These are phyloP conservation scores for Alcis repandata DNA, from an alignment of 2,888 invertebrate species.

Conservation along the genomic window DNA sequence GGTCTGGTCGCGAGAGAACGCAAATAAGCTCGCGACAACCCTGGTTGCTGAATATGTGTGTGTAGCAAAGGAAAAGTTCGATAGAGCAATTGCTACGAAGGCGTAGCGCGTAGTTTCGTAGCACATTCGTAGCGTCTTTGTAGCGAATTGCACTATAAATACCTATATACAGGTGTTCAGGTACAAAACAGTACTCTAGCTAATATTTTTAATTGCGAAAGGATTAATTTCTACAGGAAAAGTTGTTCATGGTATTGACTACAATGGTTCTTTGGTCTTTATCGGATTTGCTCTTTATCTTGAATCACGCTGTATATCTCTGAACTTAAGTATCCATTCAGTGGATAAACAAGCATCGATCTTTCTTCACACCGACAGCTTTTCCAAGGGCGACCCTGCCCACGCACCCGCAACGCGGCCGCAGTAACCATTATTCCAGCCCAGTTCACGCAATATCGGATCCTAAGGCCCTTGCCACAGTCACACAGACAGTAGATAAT, in stretches of 20 bases:
- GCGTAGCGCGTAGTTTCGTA: constrained; percentile 6
- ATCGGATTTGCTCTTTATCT: too few relatives aligned
- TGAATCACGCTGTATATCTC: too few relatives aligned
- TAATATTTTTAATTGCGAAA: too few relatives aligned
- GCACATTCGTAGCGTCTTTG: neutral
- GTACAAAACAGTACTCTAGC: too few relatives aligned
- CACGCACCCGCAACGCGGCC: neutral
- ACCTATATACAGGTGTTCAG: too few relatives aligned
- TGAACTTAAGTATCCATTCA: too few relatives aligned
- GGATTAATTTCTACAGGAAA: too few relatives aligned
- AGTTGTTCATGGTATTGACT: too few relatives aligned
- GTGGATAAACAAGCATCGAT: too few relatives aligned
- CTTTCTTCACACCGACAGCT: neutral
- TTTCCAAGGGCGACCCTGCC: constrained; percentile 15
- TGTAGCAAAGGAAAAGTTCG: neutral
- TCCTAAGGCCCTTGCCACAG: constrained; percentile 18
- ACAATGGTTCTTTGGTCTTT: too few relatives aligned
- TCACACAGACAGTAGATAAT: neutral
- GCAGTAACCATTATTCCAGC: constrained; percentile 24
- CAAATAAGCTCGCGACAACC: constrained; percentile 32
- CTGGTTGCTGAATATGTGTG: neutral
- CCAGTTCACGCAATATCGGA: constrained; percentile 23
- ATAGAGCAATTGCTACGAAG: neutral
- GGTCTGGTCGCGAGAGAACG: neutral
- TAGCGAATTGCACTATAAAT: too few relatives aligned